phyloP scores from a whole-genome alignment of 2,113 vertebrate genomes.

The Dipodomys stephensi region DNA sequence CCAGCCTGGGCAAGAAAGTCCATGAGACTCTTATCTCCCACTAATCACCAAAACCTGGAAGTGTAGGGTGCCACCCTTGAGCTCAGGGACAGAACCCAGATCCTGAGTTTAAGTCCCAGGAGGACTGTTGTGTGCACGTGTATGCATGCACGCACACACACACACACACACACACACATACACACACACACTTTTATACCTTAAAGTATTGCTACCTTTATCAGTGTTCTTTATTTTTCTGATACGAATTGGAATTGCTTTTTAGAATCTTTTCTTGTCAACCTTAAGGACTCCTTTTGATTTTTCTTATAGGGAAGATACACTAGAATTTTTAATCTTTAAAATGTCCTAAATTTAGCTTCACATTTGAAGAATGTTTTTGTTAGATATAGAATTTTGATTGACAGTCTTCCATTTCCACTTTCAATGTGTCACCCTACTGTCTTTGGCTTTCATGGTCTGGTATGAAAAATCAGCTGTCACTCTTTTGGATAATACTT shows the following conservation, averaged over 20 bases:
- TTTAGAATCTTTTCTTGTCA: not conserved
- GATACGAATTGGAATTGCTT: conserved; percentile 1
- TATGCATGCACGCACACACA: too few relatives aligned
- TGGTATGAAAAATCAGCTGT: not conserved
- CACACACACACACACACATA: too few relatives aligned
- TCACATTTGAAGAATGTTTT: not conserved
- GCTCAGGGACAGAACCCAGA: too few relatives aligned
- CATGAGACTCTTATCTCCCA: too few relatives aligned
- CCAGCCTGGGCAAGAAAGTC: too few relatives aligned
- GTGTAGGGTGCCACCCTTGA: not conserved
- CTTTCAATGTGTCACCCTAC: not conserved
- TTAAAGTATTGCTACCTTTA: not conserved
- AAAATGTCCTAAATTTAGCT: not conserved
- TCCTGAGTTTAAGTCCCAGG: too few relatives aligned
- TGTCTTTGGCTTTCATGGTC: not conserved
- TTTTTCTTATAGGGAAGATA: not conserved
- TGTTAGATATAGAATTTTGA: not conserved
- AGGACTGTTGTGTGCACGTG: too few relatives aligned
- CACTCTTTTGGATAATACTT: not conserved
- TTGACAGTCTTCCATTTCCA: not conserved
- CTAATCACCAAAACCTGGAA: too few relatives aligned
- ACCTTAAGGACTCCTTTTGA: not conserved
- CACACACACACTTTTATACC: too few relatives aligned
- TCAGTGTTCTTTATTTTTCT: not conserved
- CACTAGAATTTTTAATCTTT: not conserved